Percentiles rank a stretch among this genome's conserved stretches.
phyloP scores from a whole-genome alignment of 2,113 vertebrate genomes.

The Amphiprion ocellaris region DNA sequence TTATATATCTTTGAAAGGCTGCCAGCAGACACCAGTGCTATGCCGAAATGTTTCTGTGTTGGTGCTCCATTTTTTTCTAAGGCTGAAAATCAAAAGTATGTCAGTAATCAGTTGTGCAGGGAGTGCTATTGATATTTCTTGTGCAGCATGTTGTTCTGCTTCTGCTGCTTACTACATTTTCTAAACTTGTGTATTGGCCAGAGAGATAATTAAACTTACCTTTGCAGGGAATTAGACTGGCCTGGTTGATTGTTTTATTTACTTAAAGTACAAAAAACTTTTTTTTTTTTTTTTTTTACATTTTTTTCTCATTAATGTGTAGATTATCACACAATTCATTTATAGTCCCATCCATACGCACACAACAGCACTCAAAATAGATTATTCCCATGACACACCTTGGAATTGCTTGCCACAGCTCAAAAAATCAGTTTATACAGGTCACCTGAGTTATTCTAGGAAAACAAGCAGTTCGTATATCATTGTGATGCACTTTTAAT shows the following conservation, averaged over 20 bases:
- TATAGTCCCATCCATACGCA: not conserved
- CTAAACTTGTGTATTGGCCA: too few species aligned
- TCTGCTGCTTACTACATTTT: not conserved
- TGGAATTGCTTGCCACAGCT: not conserved
- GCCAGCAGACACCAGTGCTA: too few species aligned
- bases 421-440: slow-evolving; percentile 2
- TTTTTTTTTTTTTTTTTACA: too few species aligned
- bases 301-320: not conserved
- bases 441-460: slow-evolving; percentile 46
- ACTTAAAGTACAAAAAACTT: not conserved
- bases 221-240: too few species aligned
- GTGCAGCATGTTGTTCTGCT: not conserved
- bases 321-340: not conserved
- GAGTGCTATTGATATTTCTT: not conserved
- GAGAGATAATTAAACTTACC: too few species aligned
- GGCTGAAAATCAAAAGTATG: not conserved
- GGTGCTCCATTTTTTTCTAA: too few species aligned
- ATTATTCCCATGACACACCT: not conserved
- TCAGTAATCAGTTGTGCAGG: not conserved
- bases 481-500: slow-evolving; percentile 1
- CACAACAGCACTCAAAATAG: not conserved
- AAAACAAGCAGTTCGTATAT: slow-evolving; percentile 29
- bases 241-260: too few species aligned
- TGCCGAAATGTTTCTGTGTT: too few species aligned
- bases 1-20: too few species aligned